Base-by-base conservation (phyloP, 2,113 vertebrate species). In the Brachyhypopomus occidentalis region DNA sequence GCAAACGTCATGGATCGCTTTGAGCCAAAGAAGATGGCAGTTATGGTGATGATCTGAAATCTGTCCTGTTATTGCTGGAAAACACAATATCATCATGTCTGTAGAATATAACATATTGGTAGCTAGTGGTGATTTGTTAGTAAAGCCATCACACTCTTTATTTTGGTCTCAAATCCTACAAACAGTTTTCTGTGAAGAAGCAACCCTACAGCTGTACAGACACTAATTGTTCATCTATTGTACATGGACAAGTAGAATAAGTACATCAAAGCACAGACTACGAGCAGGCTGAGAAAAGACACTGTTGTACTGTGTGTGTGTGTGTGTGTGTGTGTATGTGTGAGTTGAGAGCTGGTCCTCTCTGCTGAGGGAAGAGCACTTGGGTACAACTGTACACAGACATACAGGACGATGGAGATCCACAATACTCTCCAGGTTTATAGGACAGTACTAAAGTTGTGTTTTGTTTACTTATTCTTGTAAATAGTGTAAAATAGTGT, bases 401-500 rank as follows among this genome's bases (percentile, higher is more conserved):
- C 11, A n/a, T n/a, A 77, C 72, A 63, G 9, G 41, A 83, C 22
- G 5, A 52, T 41, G 22, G 16, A 41, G 73, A 67, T 72, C 34
- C 48, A 17, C 11, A 25, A 48, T 56, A 27, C 22, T 79, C 30
- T 74, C 16, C 2, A 72, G 73, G 64, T 78, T 84, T 60, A 56
- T 72, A 80, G 64, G 64, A 67, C 52, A 74, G 22, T 56, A 52
- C 52, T n/a, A 41, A 77, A 48, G 11, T 63, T 77, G 34, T 82
- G 52, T 80, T 86, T 80, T 88, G 75, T 89, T 84, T 84, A 85
- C 7, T 80, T 58, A 52, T 84, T 56, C 88, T 85, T 92, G 80
- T 91, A 90, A 81, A 88, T 91, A 85, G 87, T 82, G 84, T 66
- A 30, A 30, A 30, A n/a, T n/a, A n/a, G n/a, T n/a, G n/a, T n/a